Conservation (phyloP, 2,888 invertebrate species). For the Eupelmus urozonus region DNA sequence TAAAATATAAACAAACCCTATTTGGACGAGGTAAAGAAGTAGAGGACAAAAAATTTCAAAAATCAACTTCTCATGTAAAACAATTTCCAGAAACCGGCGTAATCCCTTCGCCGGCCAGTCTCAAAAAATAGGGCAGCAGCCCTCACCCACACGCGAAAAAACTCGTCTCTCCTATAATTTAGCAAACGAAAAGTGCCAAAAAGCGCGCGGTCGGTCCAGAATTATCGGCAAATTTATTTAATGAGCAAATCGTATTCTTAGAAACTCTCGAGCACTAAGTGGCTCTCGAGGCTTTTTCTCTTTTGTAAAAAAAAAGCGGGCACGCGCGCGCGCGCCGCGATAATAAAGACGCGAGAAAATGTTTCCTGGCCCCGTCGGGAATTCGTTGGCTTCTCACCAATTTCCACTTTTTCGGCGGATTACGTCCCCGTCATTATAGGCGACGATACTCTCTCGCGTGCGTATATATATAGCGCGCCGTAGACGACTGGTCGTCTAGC, state of each 20-base stretch:
- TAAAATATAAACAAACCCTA: no score
- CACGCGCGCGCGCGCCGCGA: not conserved
- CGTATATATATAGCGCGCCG: not conserved
- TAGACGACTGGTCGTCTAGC: not conserved
- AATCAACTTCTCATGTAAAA: no score
- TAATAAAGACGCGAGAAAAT: slow-evolving; percentile 23
- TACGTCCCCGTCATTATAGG: slow-evolving; percentile 23
- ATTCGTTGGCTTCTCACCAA: slow-evolving; percentile 42
- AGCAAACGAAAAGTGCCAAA: slow-evolving; percentile 18
- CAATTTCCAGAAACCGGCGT: no score
- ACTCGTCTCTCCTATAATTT: slow-evolving; percentile 22
- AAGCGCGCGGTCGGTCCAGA: slow-evolving; percentile 1
- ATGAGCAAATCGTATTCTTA: slow-evolving; percentile 34
- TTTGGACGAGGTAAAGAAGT: no score
- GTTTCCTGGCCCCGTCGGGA: slow-evolving; percentile 2
- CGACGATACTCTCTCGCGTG: not conserved
- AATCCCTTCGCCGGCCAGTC: no score
- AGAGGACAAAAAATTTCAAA: no score
- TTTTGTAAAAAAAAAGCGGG: no score
- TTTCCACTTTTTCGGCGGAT: slow-evolving; percentile 29
- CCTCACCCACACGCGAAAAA: not conserved
- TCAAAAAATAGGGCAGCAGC: not conserved
- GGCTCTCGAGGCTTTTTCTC: slow-evolving; percentile 11
- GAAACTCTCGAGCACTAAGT: slow-evolving; percentile 11
- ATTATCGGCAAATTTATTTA: slow-evolving; percentile 15